Evolutionary conservation across 2,113 vertebrate species (phyloP).

Genomic region (Nerophis ophidion): DNA sequence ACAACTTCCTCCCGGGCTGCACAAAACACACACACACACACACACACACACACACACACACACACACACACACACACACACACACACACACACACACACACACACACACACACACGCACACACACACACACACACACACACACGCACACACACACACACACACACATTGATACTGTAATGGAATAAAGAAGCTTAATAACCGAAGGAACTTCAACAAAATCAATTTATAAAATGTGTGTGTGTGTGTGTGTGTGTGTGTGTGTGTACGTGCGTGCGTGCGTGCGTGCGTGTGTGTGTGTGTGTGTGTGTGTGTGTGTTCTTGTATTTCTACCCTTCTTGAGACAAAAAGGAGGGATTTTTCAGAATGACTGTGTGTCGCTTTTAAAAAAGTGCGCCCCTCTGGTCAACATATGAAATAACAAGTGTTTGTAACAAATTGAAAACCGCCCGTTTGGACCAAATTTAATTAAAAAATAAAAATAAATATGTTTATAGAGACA

Average conservation of each 20-base stretch:
- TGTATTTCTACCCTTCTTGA: too few relatives aligned
- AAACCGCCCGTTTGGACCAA: too few relatives aligned
- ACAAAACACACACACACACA: constrained; percentile 2
- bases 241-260: constrained; percentile 3
- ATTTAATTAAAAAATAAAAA: too few relatives aligned
- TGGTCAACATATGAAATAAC: too few relatives aligned
- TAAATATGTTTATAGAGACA: too few relatives aligned
- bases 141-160: constrained; percentile 22
- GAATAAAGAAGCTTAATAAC: constrained; percentile 46
- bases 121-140: constrained; percentile 18
- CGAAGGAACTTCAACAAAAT: constrained; percentile 58
- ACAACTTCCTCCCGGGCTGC: background rate
- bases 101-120: constrained; percentile 10
- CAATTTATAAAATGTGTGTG: constrained; percentile 64
- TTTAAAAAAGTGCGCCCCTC: too few relatives aligned
- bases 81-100: constrained; percentile 25
- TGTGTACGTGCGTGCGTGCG: constrained; percentile 10
- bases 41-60: constrained; percentile 19
- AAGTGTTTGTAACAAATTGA: too few relatives aligned
- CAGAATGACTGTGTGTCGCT: too few relatives aligned
- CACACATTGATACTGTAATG: constrained; percentile 22
- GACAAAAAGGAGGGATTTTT: too few relatives aligned
- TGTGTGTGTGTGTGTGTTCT: too few relatives aligned
- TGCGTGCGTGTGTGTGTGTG: background rate
- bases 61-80: constrained; percentile 20